phyloP scores from a whole-genome alignment of 2,113 vertebrate genomes.

The Petromus typicus region DNA sequence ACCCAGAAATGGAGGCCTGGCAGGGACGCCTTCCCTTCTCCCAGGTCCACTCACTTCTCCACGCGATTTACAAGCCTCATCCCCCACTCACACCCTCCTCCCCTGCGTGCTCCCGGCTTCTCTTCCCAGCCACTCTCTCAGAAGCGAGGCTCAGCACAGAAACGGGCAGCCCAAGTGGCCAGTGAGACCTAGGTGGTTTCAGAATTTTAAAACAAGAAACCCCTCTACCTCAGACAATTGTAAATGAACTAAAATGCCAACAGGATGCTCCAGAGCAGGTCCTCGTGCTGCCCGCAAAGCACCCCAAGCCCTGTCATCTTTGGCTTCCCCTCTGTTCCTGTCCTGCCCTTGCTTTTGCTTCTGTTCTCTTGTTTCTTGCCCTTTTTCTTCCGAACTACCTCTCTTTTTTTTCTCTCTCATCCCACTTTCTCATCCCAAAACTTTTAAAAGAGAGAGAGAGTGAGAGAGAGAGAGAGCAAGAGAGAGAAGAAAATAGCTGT shows the following conservation, averaged over 20 bases:
- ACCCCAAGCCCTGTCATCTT: neutral
- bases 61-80: neutral
- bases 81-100: neutral
- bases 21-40: neutral
- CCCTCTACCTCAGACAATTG: neutral
- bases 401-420: constrained; percentile 79
- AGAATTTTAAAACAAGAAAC: constrained; percentile 36
- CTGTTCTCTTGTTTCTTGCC: constrained; percentile 61
- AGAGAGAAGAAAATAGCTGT: neutral
- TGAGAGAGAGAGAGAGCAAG: rapidly evolving
- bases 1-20: constrained; percentile 14
- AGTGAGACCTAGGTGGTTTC: neutral
- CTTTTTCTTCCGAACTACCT: constrained; percentile 78
- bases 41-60: neutral
- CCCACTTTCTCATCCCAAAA: constrained; percentile 19
- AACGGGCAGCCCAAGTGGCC: neutral
- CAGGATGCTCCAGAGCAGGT: constrained; percentile 13
- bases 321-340: neutral
- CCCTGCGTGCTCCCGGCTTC: neutral
- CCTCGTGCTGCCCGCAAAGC: neutral
- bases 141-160: neutral
- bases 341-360: neutral
- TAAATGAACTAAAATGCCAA: neutral
- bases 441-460: neutral
- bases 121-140: neutral